Base-by-base conservation (phyloP, 2,888 invertebrate genomes). In the Tortrix viridana region DNA sequence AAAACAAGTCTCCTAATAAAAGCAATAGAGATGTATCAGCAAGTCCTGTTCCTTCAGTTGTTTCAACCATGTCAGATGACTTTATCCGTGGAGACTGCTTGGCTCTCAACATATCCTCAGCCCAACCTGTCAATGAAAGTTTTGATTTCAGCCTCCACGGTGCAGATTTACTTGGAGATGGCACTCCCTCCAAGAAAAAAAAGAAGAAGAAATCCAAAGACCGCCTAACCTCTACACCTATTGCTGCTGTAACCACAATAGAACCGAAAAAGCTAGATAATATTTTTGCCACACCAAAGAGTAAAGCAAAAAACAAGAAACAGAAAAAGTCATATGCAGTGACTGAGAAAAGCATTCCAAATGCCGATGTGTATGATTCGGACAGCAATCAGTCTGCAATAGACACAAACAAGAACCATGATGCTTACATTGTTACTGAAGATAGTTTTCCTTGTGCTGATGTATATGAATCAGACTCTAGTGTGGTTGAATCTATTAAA, bases 391-490 rank as follows among this genome's bases (percentile, higher is more conserved):
- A 89, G 52, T 89, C 86, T 26, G 71, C 71, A 1, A 73, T 78
- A 61, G 84, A 84, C 4, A 66, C 71, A 32, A 83, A 77, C 52
- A 87, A 82, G 68, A 78, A 71, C 41, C 72, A 72, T 50, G 76
- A 73, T 46, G 72, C 78, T 7, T 93, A 73, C 79, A 79, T 67
- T 77, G 93, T 80, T 66, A 85, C 77, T 68, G 89, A 79, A 74
- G 92, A 76, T 78, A 87, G 82, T 70, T 70, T 92, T 32, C 89
- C 88, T 0, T 84, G 78, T 67, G 72, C 86, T 48, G 94, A 94
- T 82, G 90, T 94, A 5, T 93, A 93, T 67, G 92, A 92, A 76
- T 93, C 94, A 46, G 94, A 94, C 71, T 94, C 93, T 3, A 88
- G 81, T 67, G 78, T 82, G 58, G 81, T 85, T 14, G 86, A 84